These are phyloP conservation scores for Disparrhopalites patrizii DNA, from an alignment of 2,888 invertebrate species.

Conservation along the genomic window DNA sequence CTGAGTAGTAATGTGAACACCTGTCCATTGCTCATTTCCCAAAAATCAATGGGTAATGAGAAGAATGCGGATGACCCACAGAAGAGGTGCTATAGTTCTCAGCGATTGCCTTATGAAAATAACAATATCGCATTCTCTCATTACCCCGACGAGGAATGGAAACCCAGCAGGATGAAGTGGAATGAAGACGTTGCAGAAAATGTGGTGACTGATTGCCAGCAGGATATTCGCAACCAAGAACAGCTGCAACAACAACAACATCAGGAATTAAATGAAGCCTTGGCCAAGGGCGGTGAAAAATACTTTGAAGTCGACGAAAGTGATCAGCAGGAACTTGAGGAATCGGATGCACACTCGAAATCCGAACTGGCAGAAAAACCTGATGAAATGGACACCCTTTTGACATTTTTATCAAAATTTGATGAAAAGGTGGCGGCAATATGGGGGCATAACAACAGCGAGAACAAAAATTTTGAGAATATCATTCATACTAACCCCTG, in stretches of 20 bases:
- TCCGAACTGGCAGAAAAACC: background rate
- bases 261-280: background rate
- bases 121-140: conserved; percentile 7
- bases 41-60: conserved; percentile 14
- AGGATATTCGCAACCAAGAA: background rate
- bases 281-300: background rate
- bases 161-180: background rate
- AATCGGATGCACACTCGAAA: background rate
- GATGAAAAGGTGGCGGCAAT: conserved; percentile 48
- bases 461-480: conserved; percentile 3
- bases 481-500: conserved; percentile 16
- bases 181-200: background rate
- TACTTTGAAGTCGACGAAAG: background rate
- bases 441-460: conserved; percentile 38
- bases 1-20: conserved; percentile 18
- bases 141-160: conserved; percentile 15
- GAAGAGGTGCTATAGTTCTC: conserved; percentile 7
- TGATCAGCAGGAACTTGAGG: conserved; percentile 4
- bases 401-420: conserved; percentile 47
- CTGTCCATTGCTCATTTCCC: conserved; percentile 9
- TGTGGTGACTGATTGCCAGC: background rate
- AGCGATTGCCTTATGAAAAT: conserved; percentile 14
- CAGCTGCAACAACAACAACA: conserved; percentile 12
- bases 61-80: conserved; percentile 8
- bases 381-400: conserved; percentile 42